Conservation (phyloP, 2,113 vertebrate genomes). For the Chaenocephalus aceratus region DNA sequence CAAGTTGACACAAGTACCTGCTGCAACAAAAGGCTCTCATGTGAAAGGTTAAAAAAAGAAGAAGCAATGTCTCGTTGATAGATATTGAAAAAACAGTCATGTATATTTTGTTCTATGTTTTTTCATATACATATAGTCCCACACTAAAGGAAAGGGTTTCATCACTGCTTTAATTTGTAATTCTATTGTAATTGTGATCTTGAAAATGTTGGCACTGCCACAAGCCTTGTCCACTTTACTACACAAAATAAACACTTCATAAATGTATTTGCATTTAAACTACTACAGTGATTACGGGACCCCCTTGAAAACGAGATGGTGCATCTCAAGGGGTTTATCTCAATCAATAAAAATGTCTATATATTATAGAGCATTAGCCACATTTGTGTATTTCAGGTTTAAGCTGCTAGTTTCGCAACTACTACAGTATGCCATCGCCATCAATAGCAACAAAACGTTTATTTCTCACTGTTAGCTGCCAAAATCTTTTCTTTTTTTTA, state of each 20-base stretch:
- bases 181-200: background rate
- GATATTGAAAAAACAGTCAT: background rate
- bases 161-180: background rate
- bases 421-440: background rate
- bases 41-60: background rate
- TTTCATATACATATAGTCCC: background rate
- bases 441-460: background rate
- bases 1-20: slow-evolving; percentile 48
- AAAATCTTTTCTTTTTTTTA: background rate
- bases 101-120: too few species aligned
- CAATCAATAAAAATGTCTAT: too few species aligned
- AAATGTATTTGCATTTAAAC: background rate
- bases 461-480: background rate
- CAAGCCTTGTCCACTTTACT: background rate
- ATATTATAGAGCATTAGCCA: background rate
- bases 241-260: background rate
- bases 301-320: too few species aligned
- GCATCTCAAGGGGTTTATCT: too few species aligned
- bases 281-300: background rate
- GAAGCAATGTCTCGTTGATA: background rate
- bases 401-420: background rate
- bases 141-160: background rate
- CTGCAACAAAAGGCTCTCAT: slow-evolving; percentile 2
- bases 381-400: background rate
- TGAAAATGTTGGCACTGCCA: background rate